Evolutionary conservation across 2,113 vertebrate genomes (phyloP).

Genomic region (Carlito syrichta): DNA sequence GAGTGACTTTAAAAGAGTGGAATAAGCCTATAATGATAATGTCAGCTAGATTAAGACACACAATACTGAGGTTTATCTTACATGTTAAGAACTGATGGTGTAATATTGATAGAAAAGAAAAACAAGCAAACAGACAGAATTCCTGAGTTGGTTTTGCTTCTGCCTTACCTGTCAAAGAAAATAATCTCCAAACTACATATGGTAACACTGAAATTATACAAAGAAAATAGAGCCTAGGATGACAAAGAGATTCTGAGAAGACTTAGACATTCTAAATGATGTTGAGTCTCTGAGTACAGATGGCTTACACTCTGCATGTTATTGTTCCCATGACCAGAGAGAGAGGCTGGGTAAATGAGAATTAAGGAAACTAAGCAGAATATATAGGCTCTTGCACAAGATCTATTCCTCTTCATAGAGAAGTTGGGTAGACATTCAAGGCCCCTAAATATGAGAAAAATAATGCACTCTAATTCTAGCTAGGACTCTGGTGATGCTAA

Average conservation of each 20-base stretch:
- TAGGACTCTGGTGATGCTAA: background rate
- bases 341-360: background rate
- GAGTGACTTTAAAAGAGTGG: background rate
- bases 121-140: background rate
- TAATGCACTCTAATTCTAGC: background rate
- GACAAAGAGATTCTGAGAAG: background rate
- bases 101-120: background rate
- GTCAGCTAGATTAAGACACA: background rate
- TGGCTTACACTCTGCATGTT: background rate
- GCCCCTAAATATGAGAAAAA: background rate
- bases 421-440: background rate
- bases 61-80: background rate
- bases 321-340: background rate
- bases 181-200: background rate
- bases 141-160: background rate
- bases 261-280: background rate
- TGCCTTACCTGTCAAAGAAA: constrained; percentile 11
- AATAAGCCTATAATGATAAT: background rate
- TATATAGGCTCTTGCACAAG: background rate
- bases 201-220: background rate
- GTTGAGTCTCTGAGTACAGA: background rate
- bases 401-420: background rate
- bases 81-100: background rate
- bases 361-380: background rate
- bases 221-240: background rate